Evolutionary conservation across 1,140 invertebrate species (phyloP).

Genomic region (Eupristina koningsbergeri): DNA sequence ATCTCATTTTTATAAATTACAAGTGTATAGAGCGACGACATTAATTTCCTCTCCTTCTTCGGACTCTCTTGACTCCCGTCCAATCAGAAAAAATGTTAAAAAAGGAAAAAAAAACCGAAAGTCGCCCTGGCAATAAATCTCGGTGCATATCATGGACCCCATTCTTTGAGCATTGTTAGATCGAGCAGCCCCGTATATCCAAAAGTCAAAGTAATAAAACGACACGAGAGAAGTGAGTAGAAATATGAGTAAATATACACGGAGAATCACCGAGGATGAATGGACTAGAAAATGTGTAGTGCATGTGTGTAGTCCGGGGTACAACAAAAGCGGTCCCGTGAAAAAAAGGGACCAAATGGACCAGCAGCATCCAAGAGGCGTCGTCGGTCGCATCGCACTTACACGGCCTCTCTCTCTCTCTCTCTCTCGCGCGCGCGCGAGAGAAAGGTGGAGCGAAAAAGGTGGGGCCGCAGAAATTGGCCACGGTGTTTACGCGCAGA

Average conservation of each 20-base stretch:
- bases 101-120: neutral
- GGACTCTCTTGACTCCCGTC: neutral
- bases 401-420: too few species aligned
- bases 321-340: too few species aligned
- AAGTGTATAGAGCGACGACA: neutral
- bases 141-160: neutral
- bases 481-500: neutral
- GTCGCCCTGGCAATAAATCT: conserved; percentile 26
- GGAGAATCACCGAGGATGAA: conserved; percentile 26
- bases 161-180: conserved; percentile 34
- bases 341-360: neutral
- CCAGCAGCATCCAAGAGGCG: neutral
- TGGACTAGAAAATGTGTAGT: neutral
- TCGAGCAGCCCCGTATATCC: neutral
- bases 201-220: conserved; percentile 18
- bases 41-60: neutral
- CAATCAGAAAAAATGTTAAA: neutral
- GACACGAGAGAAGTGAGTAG: conserved; percentile 20
- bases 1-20: conserved; percentile 8
- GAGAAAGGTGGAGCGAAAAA: conserved; percentile 1
- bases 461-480: conserved; percentile 9
- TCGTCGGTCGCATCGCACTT: too few species aligned
- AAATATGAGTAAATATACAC: conserved; percentile 47
- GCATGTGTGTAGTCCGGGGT: neutral
- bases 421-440: too few species aligned